These are phyloP conservation scores for Drosophila pegasa DNA, from an alignment of 2,888 invertebrate species.

Conservation along the genomic window DNA sequence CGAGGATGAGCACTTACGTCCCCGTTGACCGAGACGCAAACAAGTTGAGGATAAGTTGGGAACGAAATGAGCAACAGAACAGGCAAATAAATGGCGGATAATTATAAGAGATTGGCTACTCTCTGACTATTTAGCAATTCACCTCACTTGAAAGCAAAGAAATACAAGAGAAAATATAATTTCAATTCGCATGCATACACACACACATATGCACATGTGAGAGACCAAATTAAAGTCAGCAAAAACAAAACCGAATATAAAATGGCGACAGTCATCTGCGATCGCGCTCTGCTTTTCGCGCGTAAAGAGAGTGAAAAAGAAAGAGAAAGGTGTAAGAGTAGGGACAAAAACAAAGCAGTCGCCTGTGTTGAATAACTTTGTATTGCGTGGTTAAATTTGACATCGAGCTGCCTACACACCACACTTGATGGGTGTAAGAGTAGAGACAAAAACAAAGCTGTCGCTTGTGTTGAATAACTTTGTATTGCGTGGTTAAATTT, in stretches of 20 bases:
- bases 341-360: background rate
- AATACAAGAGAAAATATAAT: background rate
- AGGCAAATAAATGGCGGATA: background rate
- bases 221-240: background rate
- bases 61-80: background rate
- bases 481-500: background rate
- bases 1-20: background rate
- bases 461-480: background rate
- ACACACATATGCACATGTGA: background rate
- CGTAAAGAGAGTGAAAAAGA: background rate
- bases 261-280: slow-evolving; percentile 6
- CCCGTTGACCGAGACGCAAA: background rate
- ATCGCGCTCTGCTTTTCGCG: background rate
- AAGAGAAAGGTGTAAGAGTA: background rate
- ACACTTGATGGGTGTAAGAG: background rate
- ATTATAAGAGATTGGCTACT: background rate
- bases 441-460: background rate
- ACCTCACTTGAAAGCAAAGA: background rate
- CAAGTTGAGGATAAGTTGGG: background rate
- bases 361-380: background rate
- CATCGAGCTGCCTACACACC: background rate
- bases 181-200: background rate
- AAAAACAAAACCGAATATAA: background rate
- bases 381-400: background rate
- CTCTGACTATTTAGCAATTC: background rate